Conservation (phyloP, 2,888 invertebrate genomes). For the Apamea epomidion region DNA sequence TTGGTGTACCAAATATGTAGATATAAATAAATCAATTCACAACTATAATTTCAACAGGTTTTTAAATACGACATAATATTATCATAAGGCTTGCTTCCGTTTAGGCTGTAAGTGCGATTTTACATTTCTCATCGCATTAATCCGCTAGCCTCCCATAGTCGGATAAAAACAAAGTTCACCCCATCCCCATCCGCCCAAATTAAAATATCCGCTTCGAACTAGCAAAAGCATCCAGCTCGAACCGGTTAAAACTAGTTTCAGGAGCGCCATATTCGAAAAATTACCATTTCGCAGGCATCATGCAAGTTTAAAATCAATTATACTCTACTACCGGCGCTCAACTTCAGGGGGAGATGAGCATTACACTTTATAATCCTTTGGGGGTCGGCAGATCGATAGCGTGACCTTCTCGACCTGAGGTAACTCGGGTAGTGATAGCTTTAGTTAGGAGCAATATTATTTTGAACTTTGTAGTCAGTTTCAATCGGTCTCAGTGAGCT, state of each 20-base stretch:
- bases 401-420: conserved; percentile 52
- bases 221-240: conserved; percentile 42
- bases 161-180: conserved; percentile 53
- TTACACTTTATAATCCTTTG: conserved; percentile 64
- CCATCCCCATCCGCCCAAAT: conserved; percentile 33
- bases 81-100: not conserved
- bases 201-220: conserved; percentile 62
- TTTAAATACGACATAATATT: not conserved
- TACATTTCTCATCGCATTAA: not conserved
- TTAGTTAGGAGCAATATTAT: conserved; percentile 46
- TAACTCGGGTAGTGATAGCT: conserved; percentile 42
- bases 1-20: not conserved
- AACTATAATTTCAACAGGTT: not conserved
- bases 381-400: conserved; percentile 60
- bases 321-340: conserved; percentile 52
- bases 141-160: not conserved
- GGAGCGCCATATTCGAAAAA: conserved; percentile 65
- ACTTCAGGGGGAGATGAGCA: conserved; percentile 58
- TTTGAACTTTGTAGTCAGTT: conserved; percentile 28
- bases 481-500: conserved; percentile 4
- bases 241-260: conserved; percentile 60
- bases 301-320: conserved; percentile 69
- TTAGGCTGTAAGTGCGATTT: not conserved
- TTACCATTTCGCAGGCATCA: conserved; percentile 64
- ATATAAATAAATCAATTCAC: not conserved